Conservation (phyloP, 64 coral and sea anemone genomes). For the Platygyra sinensis region DNA sequence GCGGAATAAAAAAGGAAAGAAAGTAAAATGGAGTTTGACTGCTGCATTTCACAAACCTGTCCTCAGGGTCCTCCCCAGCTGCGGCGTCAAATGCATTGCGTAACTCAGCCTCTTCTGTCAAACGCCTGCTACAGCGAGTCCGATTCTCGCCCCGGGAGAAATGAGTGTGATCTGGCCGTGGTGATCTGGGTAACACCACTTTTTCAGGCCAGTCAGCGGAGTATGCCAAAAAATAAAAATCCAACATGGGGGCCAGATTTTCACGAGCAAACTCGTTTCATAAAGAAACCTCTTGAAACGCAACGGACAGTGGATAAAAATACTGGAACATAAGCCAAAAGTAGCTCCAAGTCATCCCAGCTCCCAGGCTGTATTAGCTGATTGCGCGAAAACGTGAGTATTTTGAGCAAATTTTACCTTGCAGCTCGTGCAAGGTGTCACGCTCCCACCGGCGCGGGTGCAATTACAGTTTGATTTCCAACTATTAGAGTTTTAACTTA, state of each 20-base stretch:
- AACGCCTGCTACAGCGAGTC: too few species aligned
- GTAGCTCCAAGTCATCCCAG: conserved; percentile 75
- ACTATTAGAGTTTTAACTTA: too few species aligned
- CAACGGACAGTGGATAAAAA: conserved; percentile 67
- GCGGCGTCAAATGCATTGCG: too few species aligned
- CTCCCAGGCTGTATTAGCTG: conserved; percentile 54
- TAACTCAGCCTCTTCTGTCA: too few species aligned
- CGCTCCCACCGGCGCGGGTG: too few species aligned
- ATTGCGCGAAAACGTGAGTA: conserved; percentile 64
- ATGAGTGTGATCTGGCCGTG: not conserved
- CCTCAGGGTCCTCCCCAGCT: too few species aligned
- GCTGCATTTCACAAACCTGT: too few species aligned
- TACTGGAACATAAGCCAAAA: conserved; percentile 81
- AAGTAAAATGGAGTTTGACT: too few species aligned
- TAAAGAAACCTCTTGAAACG: conserved; percentile 86
- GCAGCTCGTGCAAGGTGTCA: too few species aligned
- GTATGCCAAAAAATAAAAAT: conserved; percentile 16
- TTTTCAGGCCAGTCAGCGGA: not conserved
- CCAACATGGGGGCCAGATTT: conserved; percentile 77
- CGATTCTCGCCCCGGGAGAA: not conserved
- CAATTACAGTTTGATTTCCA: too few species aligned
- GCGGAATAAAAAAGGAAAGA: too few species aligned
- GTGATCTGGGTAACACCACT: not conserved
- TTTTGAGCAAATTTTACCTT: not conserved
- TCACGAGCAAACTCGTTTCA: conserved; percentile 57